Evolutionary conservation across 2,113 vertebrate species (phyloP), one percentile per base, ranked within the genome.

Genomic region (Zosterops pallidus): DNA sequence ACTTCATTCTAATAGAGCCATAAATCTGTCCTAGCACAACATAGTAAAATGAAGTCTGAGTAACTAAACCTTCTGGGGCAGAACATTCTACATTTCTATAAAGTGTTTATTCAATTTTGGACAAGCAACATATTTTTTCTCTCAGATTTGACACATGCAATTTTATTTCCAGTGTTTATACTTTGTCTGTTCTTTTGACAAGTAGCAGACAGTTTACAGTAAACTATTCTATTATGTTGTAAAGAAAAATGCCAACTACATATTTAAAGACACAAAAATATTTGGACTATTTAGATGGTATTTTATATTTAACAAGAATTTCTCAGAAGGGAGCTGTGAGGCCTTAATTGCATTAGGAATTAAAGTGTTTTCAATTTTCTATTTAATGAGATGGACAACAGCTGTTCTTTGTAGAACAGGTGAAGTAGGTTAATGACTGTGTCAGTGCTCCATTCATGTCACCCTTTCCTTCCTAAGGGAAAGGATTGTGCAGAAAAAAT

Each of bases 111-210:
- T 95, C 78, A 87, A 35, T 95, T 96, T 94, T 95, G 56, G 96
- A 68, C n/a, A 92, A 62, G 67, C 17, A 90, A 94, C 76, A 59
- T 80, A 49, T 94, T 94, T 96, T 94, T 95, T 85, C 65, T 90
- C 52, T 91, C 52, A 77, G 47, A 76, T 89, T 84, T 64, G 83
- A 95, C 91, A 94, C 29, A 52, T 60, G 55, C 44, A 92, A 63
- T 92, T 96, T 94, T 77, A 78, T 91, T 96, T 97, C 82, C 49
- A 71, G 20, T 82, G 57, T 96, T 92, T 91, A 84, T 79, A 49
- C 18, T 23, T 80, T 83, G 46, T 75, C 75, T 84, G 9, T 63
- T 91, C 37, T 95, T 85, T 85, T 92, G 70, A 76, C 65, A 96
- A 93, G 69, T 59, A 92, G 41, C 57, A 95, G 74, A 78, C 21